Percentiles rank a stretch among this genome's conserved stretches.
Conservation (phyloP, 2,888 invertebrate species). For the Metacarcinus magister region DNA sequence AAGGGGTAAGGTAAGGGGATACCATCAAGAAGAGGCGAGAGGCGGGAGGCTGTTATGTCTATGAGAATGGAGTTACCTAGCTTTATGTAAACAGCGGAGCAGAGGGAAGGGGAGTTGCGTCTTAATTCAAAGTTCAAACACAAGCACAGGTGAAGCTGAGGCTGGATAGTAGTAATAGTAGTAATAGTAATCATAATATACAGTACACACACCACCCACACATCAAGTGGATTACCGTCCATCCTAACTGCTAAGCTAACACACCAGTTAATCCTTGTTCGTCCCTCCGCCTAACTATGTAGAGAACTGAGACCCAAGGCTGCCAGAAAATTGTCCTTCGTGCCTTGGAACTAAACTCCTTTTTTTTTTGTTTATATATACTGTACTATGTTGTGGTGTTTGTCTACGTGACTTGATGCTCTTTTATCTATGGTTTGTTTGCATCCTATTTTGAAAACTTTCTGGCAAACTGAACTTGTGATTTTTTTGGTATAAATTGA, state of each 20-base stretch:
- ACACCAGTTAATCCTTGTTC: not conserved
- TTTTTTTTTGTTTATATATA: not conserved
- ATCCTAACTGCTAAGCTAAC: constrained; percentile 49
- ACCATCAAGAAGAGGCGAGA: not conserved
- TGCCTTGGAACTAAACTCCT: not conserved
- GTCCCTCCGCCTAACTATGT: not conserved
- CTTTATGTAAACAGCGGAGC: not conserved
- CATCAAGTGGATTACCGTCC: constrained; percentile 29
- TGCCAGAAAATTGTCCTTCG: not conserved
- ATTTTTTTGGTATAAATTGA: too few species aligned
- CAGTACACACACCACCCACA: constrained; percentile 53
- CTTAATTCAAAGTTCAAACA: constrained; percentile 8
- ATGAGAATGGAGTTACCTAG: not conserved
- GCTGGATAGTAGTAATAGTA: not conserved
- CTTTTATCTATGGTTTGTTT: not conserved
- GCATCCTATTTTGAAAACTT: not conserved
- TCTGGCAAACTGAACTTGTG: not conserved
- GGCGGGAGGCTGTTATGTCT: not conserved
- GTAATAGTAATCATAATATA: constrained; percentile 52
- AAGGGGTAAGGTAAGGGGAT: not conserved
- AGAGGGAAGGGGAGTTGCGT: not conserved
- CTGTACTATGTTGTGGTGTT: not conserved
- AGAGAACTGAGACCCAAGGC: not conserved
- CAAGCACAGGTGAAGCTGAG: constrained; percentile 17
- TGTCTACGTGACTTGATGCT: not conserved